phyloP scores from a whole-genome alignment of 2,113 vertebrate genomes.

The Larimichthys polyactis region DNA sequence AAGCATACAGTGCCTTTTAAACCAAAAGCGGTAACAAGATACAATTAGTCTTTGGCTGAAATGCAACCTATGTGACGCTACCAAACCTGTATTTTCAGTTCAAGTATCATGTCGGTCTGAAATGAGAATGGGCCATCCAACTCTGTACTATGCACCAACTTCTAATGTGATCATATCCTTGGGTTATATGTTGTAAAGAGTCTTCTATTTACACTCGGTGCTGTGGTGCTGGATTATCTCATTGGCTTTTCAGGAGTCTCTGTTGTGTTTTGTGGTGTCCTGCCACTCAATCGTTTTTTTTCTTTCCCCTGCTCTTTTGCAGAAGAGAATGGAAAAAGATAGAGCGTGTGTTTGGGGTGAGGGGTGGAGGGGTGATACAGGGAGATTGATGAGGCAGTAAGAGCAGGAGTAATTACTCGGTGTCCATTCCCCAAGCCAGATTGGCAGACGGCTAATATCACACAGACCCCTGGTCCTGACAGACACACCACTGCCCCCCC shows the following conservation, averaged over 20 bases:
- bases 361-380: constrained; percentile 74
- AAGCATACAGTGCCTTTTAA: constrained; percentile 51
- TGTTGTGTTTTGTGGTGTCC: constrained; percentile 71
- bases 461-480: constrained; percentile 87
- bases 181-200: constrained; percentile 14
- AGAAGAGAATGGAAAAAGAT: constrained; percentile 78
- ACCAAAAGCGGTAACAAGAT: constrained; percentile 41
- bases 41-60: constrained; percentile 25
- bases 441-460: constrained; percentile 90
- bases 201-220: constrained; percentile 23
- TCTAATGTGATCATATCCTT: not conserved
- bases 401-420: constrained; percentile 89
- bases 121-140: not conserved
- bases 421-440: constrained; percentile 87
- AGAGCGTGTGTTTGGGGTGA: constrained; percentile 49
- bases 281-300: constrained; percentile 78
- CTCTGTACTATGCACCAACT: not conserved
- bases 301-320: constrained; percentile 59
- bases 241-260: constrained; percentile 53
- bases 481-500: constrained; percentile 66
- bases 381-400: constrained; percentile 89
- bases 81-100: constrained; percentile 23
- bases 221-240: constrained; percentile 54
- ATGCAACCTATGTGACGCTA: not conserved
- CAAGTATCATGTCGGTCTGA: not conserved